A percentile compares a stretch with the other conserved stretches of the same genome.
These are phyloP conservation scores for Lamprologus lemairii DNA, from an alignment of 2,113 vertebrate species.

Conservation along the genomic window DNA sequence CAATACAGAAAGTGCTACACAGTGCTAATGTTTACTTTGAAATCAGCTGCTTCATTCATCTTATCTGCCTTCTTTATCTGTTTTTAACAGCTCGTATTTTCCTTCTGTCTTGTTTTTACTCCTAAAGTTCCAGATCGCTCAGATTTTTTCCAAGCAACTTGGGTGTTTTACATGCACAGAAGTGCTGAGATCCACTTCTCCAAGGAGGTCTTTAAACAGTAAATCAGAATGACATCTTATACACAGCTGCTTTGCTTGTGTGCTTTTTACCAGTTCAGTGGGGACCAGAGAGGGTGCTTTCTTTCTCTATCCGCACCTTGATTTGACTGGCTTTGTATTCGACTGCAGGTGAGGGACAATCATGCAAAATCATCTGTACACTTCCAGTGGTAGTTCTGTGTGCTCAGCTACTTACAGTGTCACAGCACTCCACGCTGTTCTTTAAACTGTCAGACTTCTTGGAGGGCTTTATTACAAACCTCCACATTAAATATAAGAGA, in stretches of 20 bases:
- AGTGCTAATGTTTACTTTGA: neutral
- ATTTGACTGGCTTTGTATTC: neutral
- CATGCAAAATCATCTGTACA: neutral
- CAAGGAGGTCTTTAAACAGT: neutral
- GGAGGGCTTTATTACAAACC: slow-evolving; percentile 41
- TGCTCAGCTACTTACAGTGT: neutral
- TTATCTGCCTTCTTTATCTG: neutral
- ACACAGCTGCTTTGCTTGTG: neutral
- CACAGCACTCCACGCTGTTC: neutral
- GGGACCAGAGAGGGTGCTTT: neutral
- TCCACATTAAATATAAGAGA: slow-evolving; percentile 28
- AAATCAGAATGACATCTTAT: slow-evolving; percentile 5
- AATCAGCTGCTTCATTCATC: neutral
- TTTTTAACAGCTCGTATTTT: neutral
- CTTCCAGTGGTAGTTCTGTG: neutral
- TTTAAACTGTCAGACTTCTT: slow-evolving; percentile 41
- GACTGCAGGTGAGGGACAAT: neutral
- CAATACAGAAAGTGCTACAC: neutral
- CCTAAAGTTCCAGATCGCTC: neutral
- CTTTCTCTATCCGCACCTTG: slow-evolving; percentile 9
- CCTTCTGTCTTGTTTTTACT: neutral
- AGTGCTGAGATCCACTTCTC: neutral
- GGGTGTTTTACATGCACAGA: neutral
- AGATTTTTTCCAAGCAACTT: neutral
- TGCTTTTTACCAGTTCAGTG: neutral